phyloP scores from a whole-genome alignment of 2,888 invertebrate species.

The Ellobium chinense region DNA sequence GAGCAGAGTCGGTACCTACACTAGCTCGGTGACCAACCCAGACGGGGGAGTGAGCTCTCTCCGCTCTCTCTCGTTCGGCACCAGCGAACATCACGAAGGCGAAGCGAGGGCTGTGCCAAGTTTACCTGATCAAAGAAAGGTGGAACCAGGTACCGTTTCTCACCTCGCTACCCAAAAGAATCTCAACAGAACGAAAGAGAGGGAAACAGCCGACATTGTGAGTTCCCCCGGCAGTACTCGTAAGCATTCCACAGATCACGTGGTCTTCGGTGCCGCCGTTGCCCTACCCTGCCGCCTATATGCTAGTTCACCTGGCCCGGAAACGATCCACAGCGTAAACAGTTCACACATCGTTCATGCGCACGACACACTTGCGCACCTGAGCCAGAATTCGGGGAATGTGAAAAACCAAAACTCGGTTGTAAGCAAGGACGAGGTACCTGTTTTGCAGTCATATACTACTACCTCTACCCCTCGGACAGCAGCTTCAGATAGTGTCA shows the following conservation, averaged over 20 bases:
- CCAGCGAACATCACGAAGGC: not conserved
- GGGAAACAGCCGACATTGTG: not conserved
- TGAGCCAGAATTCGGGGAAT: not conserved
- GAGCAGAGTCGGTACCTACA: not conserved
- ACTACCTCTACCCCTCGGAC: not conserved
- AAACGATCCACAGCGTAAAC: not conserved
- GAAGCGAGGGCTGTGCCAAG: not conserved
- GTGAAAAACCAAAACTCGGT: not conserved
- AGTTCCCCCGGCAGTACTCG: constrained; percentile 16
- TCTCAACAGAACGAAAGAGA: not conserved
- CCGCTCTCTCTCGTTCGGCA: no score
- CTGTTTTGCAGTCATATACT: not conserved
- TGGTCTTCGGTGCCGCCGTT: constrained; percentile 31
- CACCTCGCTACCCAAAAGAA: not conserved
- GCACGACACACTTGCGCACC: not conserved
- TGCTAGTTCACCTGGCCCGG: constrained; percentile 11
- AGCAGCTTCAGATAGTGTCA: not conserved
- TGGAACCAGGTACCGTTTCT: not conserved
- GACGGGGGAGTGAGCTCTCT: not conserved
- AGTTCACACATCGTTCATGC: constrained; percentile 20
- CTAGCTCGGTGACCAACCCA: not conserved
- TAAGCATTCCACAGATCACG: constrained; percentile 40
- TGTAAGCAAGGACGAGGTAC: not conserved
- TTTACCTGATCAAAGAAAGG: not conserved
- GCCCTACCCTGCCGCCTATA: constrained; percentile 29